Evolutionary conservation across 2,888 invertebrate genomes (phyloP).

Genomic region (Tetheella fluctuosa): DNA sequence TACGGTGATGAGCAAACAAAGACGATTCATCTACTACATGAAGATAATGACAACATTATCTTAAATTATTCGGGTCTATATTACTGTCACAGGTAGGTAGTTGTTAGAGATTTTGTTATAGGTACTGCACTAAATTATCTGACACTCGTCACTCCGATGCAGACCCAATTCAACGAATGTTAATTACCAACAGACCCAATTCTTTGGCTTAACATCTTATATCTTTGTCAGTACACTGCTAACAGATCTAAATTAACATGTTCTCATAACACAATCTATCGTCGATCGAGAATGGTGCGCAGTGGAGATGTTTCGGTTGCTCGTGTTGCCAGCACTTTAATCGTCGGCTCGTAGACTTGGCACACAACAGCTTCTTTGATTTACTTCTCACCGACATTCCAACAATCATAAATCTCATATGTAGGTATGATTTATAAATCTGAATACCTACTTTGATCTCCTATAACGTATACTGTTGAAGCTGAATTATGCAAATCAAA

Average conservation of each 20-base stretch:
- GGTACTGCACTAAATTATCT: background rate
- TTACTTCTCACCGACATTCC: conserved; percentile 75
- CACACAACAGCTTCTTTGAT: conserved; percentile 71
- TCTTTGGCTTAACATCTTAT: conserved; percentile 17
- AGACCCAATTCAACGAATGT: background rate
- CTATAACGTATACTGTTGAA: conserved; percentile 29
- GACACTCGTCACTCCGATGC: background rate
- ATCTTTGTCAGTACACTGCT: conserved; percentile 19
- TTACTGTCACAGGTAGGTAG: background rate
- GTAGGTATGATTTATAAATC: conserved; percentile 30
- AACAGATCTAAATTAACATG: conserved; percentile 59
- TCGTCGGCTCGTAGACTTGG: conserved; percentile 65
- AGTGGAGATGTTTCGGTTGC: conserved; percentile 62
- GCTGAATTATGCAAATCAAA: conserved; percentile 38
- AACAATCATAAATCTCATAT: conserved; percentile 58
- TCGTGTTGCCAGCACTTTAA: conserved; percentile 72
- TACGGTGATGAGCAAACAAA: too few relatives aligned
- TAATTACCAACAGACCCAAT: conserved; percentile 11
- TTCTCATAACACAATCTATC: conserved; percentile 57
- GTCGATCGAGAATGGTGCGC: conserved; percentile 39
- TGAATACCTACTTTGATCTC: conserved; percentile 28
- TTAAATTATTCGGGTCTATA: too few relatives aligned
- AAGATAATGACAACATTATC: too few relatives aligned
- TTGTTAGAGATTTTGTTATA: too few relatives aligned
- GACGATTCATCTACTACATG: too few relatives aligned